Conservation (phyloP, 2,113 vertebrate species). For the Phaetusa simplex region DNA sequence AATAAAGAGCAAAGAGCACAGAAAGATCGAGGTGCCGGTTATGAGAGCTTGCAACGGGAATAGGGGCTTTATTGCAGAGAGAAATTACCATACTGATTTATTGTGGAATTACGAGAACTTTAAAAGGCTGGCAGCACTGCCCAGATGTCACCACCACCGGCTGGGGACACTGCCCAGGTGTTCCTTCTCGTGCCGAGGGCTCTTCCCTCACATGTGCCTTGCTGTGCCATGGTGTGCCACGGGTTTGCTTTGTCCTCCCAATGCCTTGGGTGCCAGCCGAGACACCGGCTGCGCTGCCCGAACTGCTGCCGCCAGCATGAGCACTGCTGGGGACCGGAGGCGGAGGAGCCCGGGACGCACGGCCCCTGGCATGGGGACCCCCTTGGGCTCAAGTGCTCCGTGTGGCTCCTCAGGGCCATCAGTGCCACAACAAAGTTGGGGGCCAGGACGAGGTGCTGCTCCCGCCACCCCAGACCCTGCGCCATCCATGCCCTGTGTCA, state of each 20-base stretch:
- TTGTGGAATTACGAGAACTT: constrained; percentile 39
- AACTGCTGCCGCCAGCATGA: rapidly evolving
- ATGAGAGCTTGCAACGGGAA: constrained; percentile 55
- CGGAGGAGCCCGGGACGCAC: rapidly evolving
- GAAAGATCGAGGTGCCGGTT: constrained; percentile 59
- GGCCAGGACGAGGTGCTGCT: neutral
- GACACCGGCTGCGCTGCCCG: neutral
- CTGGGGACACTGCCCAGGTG: neutral
- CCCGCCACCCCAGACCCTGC: rapidly evolving
- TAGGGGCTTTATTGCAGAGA: constrained; percentile 54
- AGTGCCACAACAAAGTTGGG: neutral
- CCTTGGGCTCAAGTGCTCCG: neutral
- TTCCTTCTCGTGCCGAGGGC: rapidly evolving
- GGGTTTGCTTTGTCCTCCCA: neutral
- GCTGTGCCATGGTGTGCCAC: rapidly evolving
- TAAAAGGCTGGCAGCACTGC: constrained; percentile 17
- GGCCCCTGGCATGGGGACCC: neutral
- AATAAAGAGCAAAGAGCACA: constrained; percentile 80
- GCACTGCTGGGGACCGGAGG: neutral
- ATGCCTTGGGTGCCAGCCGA: rapidly evolving
- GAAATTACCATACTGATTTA: constrained; percentile 69
- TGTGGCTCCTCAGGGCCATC: neutral
- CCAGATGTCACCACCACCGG: neutral
- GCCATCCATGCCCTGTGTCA: rapidly evolving
- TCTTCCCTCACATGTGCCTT: rapidly evolving